These are phyloP conservation scores for Drosophila maculinotata DNA, from an alignment of 2,888 invertebrate species.

Conservation along the genomic window DNA sequence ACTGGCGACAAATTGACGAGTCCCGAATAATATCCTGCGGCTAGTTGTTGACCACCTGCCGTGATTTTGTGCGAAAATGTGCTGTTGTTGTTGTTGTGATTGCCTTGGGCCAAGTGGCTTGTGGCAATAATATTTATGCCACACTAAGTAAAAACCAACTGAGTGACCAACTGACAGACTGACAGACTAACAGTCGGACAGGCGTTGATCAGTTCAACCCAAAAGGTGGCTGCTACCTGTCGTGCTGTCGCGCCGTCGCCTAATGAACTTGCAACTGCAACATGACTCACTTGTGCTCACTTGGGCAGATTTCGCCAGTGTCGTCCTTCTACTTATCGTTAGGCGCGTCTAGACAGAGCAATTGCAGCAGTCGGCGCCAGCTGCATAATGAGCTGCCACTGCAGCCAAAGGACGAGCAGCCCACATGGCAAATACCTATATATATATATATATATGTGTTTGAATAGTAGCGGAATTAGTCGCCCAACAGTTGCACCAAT, in stretches of 20 bases:
- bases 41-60: slow-evolving; percentile 67
- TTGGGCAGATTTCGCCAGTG: background rate
- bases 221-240: slow-evolving; percentile 45
- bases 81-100: slow-evolving; percentile 43
- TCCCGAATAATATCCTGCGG: slow-evolving; percentile 16
- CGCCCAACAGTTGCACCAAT: slow-evolving; percentile 40
- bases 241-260: slow-evolving; percentile 41
- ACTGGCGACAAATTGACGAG: slow-evolving; percentile 75
- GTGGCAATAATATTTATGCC: slow-evolving; percentile 78
- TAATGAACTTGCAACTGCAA: slow-evolving; percentile 62
- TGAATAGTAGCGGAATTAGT: slow-evolving; percentile 6
- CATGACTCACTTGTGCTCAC: slow-evolving; percentile 60
- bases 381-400: slow-evolving; percentile 54
- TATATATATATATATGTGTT: too few relatives aligned
- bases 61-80: slow-evolving; percentile 72
- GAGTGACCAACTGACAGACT: too few relatives aligned
- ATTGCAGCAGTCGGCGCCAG: slow-evolving; percentile 37
- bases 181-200: too few relatives aligned
- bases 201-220: too few relatives aligned
- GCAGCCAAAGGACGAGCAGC: slow-evolving; percentile 15
- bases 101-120: slow-evolving; percentile 49
- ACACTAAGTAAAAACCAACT: too few relatives aligned
- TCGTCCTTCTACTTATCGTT: slow-evolving; percentile 43
- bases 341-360: slow-evolving; percentile 62
- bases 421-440: slow-evolving; percentile 2